A percentile compares a stretch with the other conserved stretches of the same genome.
Conservation (phyloP, 2,888 invertebrate species). For the Nomada ferruginata region DNA sequence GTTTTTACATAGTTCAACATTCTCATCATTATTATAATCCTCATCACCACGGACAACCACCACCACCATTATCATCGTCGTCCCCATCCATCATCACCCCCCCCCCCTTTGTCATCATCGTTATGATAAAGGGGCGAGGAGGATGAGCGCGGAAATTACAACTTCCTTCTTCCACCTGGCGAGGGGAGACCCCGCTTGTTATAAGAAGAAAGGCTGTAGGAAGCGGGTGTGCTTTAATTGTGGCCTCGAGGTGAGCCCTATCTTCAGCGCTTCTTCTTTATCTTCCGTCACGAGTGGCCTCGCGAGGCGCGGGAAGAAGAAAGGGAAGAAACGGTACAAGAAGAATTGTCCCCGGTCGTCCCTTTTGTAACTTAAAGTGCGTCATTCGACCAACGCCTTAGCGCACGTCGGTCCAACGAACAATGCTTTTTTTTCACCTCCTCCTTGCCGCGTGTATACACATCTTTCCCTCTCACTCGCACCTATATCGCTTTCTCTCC, state of each 20-base stretch:
- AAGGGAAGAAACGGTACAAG: constrained; percentile 67
- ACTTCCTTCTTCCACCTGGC: constrained; percentile 68
- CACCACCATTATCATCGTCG: background rate
- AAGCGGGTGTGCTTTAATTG: constrained; percentile 50
- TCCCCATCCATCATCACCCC: constrained; percentile 14
- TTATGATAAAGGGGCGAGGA: constrained; percentile 66
- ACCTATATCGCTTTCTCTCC: constrained; percentile 17
- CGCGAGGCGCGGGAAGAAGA: constrained; percentile 68
- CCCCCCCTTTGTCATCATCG: constrained; percentile 32
- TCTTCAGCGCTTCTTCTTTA: constrained; percentile 39
- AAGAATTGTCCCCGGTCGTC: constrained; percentile 78
- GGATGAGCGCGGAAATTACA: constrained; percentile 55
- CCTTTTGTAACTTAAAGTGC: constrained; percentile 79
- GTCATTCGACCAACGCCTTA: constrained; percentile 82
- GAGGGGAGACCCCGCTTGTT: constrained; percentile 53
- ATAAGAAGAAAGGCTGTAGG: constrained; percentile 24
- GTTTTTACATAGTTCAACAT: constrained; percentile 64
- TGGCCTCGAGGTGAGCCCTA: constrained; percentile 60
- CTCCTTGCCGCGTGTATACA: constrained; percentile 16
- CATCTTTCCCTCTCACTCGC: constrained; percentile 29
- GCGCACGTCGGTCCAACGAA: constrained; percentile 81
- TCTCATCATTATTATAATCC: constrained; percentile 21
- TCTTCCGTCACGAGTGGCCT: constrained; percentile 53
- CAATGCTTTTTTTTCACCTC: constrained; percentile 55
- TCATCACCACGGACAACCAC: constrained; percentile 12